phyloP scores from a whole-genome alignment of 2,113 vertebrate genomes.

The Hystrix brachyura region DNA sequence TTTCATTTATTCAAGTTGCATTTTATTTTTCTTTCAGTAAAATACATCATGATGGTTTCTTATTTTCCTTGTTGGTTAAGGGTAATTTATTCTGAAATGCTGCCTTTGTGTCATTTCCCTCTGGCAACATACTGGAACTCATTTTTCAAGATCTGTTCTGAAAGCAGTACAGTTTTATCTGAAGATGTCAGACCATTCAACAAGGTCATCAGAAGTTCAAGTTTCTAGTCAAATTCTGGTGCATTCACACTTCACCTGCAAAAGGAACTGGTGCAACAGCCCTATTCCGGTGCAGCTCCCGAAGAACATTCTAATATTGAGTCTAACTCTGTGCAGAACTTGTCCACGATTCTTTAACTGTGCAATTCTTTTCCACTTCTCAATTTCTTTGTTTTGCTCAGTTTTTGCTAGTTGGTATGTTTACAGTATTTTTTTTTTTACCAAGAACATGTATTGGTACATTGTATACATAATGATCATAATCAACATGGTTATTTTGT shows the following conservation, averaged over 20 bases:
- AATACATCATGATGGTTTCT: background rate
- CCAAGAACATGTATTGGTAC: too few relatives aligned
- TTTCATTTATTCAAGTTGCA: background rate
- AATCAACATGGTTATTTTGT: too few relatives aligned
- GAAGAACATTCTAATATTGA: conserved; percentile 95
- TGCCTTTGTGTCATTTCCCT: background rate
- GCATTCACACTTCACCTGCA: conserved; percentile 43
- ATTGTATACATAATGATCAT: too few relatives aligned
- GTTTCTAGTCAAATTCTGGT: conserved; percentile 72
- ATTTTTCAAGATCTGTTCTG: background rate
- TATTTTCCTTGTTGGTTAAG: background rate
- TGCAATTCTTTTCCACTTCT: conserved; percentile 92
- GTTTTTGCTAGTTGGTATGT: conserved; percentile 82
- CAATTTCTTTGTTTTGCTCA: conserved; percentile 87
- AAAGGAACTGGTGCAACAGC: conserved; percentile 88
- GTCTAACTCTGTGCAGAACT: conserved; percentile 94
- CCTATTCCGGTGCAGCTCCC: conserved; percentile 93
- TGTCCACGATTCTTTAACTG: conserved; percentile 92
- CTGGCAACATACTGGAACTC: background rate
- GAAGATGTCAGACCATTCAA: too few relatives aligned
- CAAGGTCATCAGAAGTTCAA: background rate
- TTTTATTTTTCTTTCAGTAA: conserved; percentile 37
- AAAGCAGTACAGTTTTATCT: background rate
- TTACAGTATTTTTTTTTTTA: conserved; percentile 79
- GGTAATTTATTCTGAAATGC: conserved; percentile 60